phyloP scores from a whole-genome alignment of 1,140 invertebrate species.

The Achatina immaculata region DNA sequence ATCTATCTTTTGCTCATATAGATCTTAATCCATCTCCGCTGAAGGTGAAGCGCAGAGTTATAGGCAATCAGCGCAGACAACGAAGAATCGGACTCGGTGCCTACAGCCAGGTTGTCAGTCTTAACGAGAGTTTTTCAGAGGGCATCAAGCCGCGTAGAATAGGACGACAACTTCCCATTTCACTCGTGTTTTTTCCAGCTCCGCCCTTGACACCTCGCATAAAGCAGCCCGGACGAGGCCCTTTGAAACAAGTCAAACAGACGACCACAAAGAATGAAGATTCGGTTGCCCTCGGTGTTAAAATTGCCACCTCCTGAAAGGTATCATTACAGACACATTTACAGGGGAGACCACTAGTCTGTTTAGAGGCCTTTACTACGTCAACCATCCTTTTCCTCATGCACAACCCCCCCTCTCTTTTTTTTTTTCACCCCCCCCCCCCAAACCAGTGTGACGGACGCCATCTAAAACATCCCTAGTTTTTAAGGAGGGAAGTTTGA shows the following conservation, averaged over 20 bases:
- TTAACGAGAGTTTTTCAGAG: neutral
- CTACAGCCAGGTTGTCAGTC: slow-evolving; percentile 10
- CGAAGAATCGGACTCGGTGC: too few species aligned
- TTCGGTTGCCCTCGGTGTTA: slow-evolving; percentile 5
- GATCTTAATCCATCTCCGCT: too few species aligned
- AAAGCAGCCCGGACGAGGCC: neutral
- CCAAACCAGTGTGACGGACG: neutral
- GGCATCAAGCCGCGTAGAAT: neutral
- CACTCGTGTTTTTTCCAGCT: neutral
- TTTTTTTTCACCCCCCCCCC: too few species aligned
- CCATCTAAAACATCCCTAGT: neutral
- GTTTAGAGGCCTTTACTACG: too few species aligned
- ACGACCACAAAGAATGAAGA: slow-evolving; percentile 1
- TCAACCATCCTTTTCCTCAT: neutral
- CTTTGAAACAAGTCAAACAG: slow-evolving; percentile 11
- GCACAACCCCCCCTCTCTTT: neutral
- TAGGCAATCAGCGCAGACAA: too few species aligned
- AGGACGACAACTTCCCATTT: slow-evolving; percentile 18
- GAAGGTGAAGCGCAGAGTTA: too few species aligned
- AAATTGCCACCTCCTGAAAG: slow-evolving; percentile 14
- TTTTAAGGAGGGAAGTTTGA: too few species aligned
- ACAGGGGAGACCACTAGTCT: slow-evolving; percentile 6
- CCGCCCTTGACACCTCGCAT: slow-evolving; percentile 10
- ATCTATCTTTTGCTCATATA: too few species aligned
- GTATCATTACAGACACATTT: slow-evolving; percentile 2